A percentile compares a stretch with the other conserved stretches of the same genome.
Evolutionary conservation across 2,797 vertebrate species (phyloP).

Genomic region (Somateria mollissima): DNA sequence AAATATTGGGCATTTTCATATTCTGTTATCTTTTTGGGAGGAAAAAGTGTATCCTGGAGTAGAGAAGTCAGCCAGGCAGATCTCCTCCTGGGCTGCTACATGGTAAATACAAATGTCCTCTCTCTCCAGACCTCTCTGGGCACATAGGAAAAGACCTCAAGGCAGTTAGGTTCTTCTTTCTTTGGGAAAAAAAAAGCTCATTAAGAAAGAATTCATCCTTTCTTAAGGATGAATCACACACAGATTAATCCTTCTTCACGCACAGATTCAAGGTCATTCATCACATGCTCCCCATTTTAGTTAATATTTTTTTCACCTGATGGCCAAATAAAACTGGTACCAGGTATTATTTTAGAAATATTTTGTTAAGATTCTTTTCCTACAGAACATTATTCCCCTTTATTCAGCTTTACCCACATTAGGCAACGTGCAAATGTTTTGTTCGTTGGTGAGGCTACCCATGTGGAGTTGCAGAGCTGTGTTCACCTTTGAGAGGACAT

Average conservation of each 20-base stretch:
- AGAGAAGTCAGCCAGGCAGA: neutral
- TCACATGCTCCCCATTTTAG: neutral
- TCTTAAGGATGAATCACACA: neutral
- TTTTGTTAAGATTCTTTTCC: neutral
- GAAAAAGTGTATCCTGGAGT: neutral
- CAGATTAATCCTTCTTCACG: no score
- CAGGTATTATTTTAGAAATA: neutral
- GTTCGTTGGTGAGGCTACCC: accelerated
- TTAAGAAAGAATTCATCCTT: neutral
- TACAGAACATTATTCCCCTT: neutral
- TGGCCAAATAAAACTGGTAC: neutral
- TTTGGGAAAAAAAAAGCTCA: neutral
- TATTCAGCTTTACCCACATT: neutral
- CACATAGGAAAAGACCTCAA: neutral
- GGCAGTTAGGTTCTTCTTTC: neutral
- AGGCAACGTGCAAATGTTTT: neutral
- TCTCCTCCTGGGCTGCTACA: neutral
- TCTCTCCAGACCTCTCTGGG: neutral
- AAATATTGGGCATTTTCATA: neutral
- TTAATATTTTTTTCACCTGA: neutral
- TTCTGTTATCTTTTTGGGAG: neutral
- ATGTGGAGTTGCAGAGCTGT: neutral
- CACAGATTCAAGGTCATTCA: neutral
- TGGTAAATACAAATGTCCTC: neutral
- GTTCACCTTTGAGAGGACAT: neutral